These are phyloP conservation scores for Holothuria scabra DNA, from an alignment of 53 echinoderm and acorn worm genomes.

Conservation along the genomic window DNA sequence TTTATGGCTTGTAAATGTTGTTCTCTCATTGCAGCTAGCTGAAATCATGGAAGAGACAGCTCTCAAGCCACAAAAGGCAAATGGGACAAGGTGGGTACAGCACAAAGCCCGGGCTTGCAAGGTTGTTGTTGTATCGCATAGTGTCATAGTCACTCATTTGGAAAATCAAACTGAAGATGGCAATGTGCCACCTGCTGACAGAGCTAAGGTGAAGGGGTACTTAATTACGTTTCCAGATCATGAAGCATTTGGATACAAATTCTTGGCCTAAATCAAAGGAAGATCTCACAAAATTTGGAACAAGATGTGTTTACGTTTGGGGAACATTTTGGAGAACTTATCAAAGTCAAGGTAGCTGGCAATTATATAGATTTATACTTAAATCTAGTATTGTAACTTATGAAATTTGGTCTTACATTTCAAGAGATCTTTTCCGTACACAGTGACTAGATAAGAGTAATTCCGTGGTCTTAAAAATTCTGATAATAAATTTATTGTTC, in stretches of 20 bases:
- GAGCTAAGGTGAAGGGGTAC: conserved; percentile 44
- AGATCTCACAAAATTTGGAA: conserved; percentile 7
- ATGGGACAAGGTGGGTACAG: conserved; percentile 51
- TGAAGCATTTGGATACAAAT: neutral
- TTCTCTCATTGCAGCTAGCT: neutral
- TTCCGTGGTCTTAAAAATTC: too few relatives aligned
- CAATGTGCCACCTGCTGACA: conserved; percentile 34
- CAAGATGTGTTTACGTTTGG: neutral
- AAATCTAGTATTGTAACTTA: too few relatives aligned
- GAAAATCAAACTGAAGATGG: conserved; percentile 12
- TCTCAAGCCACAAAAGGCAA: neutral
- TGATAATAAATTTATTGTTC: too few relatives aligned
- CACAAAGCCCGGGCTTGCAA: conserved; percentile 30
- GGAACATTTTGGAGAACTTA: conserved; percentile 2
- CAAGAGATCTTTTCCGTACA: too few relatives aligned
- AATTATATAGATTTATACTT: too few relatives aligned
- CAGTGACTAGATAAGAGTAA: too few relatives aligned
- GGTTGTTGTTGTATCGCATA: conserved; percentile 5
- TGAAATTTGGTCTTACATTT: too few relatives aligned
- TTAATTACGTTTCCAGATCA: neutral
- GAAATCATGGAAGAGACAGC: conserved; percentile 48
- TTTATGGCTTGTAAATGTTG: too few relatives aligned
- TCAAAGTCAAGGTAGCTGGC: conserved; percentile 4
- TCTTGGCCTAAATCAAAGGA: neutral
- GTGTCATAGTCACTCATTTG: conserved; percentile 19